Percentiles rank a stretch among this genome's conserved stretches.
Evolutionary conservation across 1,140 invertebrate species (phyloP).

Genomic region (Zaprionus inermis): DNA sequence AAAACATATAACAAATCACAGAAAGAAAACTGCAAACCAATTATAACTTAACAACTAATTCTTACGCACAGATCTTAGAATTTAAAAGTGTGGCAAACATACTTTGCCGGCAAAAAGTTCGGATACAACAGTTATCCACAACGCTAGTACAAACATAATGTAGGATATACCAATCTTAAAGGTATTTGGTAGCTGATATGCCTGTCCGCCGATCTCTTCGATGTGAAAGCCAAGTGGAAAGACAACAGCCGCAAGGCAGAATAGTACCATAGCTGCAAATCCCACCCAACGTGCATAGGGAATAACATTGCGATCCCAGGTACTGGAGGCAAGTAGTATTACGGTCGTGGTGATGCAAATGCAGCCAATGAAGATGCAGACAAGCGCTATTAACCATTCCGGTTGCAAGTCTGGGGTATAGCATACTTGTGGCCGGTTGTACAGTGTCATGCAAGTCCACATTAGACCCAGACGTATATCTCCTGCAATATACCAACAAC

Average conservation of each 20-base stretch:
- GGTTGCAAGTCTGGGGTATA: conserved; percentile 93
- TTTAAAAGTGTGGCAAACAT: conserved; percentile 96
- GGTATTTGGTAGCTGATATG: conserved; percentile 97
- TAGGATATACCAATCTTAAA: conserved; percentile 98
- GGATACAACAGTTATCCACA: conserved; percentile 98
- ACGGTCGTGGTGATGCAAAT: conserved; percentile 96
- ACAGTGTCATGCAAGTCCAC: conserved; percentile 96
- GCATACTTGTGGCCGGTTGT: conserved; percentile 94
- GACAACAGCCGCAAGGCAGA: conserved; percentile 97
- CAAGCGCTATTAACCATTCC: conserved; percentile 95
- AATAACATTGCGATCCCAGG: conserved; percentile 95
- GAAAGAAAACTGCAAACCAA: conserved; percentile 32
- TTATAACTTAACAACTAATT: conserved; percentile 17
- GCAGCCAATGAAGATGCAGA: conserved; percentile 96
- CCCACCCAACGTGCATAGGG: conserved; percentile 97
- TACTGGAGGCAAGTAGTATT: conserved; percentile 93
- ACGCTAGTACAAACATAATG: conserved; percentile 96
- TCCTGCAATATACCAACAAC: conserved; percentile 85
- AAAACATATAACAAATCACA: conserved; percentile 60
- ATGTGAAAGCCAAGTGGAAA: conserved; percentile 98
- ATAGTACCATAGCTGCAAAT: conserved; percentile 98
- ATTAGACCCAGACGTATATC: conserved; percentile 92
- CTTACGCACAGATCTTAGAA: neutral
- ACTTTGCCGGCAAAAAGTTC: conserved; percentile 99
- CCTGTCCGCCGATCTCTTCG: conserved; percentile 97